phyloP scores from a whole-genome alignment of 2,888 invertebrate genomes.

The Aspidiotus destructor region DNA sequence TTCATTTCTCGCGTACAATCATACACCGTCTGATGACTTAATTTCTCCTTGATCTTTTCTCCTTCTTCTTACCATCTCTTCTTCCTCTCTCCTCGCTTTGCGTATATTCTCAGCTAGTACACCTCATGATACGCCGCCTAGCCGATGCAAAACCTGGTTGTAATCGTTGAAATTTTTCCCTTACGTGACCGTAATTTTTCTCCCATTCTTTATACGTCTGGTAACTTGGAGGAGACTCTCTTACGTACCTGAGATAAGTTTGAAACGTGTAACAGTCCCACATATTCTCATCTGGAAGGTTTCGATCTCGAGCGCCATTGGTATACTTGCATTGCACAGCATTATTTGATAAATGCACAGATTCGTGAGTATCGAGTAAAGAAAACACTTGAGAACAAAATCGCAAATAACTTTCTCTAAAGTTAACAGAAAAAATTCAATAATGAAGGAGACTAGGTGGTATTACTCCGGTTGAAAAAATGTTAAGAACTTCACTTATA shows the following conservation, averaged over 20 bases:
- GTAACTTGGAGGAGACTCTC: no score
- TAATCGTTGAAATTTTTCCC: no score
- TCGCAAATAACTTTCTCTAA: slow-evolving; percentile 47
- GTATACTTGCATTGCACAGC: slow-evolving; percentile 46
- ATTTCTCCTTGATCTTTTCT: no score
- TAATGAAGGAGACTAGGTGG: neutral
- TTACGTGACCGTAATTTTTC: no score
- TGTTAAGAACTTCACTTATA: slow-evolving; percentile 43
- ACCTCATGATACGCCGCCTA: no score
- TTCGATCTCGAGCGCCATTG: slow-evolving; percentile 46
- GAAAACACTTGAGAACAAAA: slow-evolving; percentile 48
- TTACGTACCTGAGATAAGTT: slow-evolving; percentile 47
- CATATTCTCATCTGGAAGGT: slow-evolving; percentile 70
- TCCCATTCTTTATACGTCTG: no score
- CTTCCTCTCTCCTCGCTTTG: no score
- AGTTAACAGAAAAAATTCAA: slow-evolving; percentile 23
- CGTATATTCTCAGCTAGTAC: no score
- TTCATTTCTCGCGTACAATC: no score
- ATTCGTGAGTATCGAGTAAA: slow-evolving; percentile 47
- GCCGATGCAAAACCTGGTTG: no score
- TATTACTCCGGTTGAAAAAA: neutral
- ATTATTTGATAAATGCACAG: slow-evolving; percentile 49
- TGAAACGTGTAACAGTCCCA: slow-evolving; percentile 68
- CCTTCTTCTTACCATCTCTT: no score
- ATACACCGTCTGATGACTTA: no score